Evolutionary conservation across 1,140 invertebrate species (phyloP).

Genomic region (Eubasilissa regina): DNA sequence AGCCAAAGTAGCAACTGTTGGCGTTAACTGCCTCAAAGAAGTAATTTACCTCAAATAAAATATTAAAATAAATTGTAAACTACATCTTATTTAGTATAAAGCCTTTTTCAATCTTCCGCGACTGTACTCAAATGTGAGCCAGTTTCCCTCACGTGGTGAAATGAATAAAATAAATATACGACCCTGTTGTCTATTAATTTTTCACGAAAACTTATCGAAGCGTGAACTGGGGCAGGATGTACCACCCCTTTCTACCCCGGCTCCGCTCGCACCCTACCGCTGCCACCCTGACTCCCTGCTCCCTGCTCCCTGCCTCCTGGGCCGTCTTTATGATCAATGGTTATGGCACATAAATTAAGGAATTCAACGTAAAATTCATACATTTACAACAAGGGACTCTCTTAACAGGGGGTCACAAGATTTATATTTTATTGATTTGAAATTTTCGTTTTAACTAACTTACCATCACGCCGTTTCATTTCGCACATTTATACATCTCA

Average conservation of each 20-base stretch:
- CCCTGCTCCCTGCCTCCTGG: neutral
- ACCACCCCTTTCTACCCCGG: constrained; percentile 8
- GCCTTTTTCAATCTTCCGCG: neutral
- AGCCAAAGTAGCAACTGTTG: too few species aligned
- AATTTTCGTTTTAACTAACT: too few species aligned
- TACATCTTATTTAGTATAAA: too few species aligned
- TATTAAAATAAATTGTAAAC: too few species aligned
- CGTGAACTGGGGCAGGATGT: constrained; percentile 54
- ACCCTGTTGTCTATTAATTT: constrained; percentile 59
- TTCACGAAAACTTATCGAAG: constrained; percentile 56
- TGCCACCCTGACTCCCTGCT: constrained; percentile 3
- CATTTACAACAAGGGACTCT: constrained; percentile 59
- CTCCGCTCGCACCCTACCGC: neutral
- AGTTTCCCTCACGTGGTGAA: constrained; percentile 50
- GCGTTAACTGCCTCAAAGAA: too few species aligned
- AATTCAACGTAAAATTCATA: constrained; percentile 58
- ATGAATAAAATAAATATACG: constrained; percentile 59
- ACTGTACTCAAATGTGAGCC: constrained; percentile 16
- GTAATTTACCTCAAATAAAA: too few species aligned
- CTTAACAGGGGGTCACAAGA: constrained; percentile 11
- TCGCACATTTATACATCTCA: too few species aligned
- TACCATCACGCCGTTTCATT: too few species aligned
- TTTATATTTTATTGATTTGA: too few species aligned
- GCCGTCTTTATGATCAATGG: constrained; percentile 59
- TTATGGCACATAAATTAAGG: constrained; percentile 61